Base-by-base conservation (phyloP, 53 echinoderm and acorn worm species). In the Mesocentrotus franciscanus region DNA sequence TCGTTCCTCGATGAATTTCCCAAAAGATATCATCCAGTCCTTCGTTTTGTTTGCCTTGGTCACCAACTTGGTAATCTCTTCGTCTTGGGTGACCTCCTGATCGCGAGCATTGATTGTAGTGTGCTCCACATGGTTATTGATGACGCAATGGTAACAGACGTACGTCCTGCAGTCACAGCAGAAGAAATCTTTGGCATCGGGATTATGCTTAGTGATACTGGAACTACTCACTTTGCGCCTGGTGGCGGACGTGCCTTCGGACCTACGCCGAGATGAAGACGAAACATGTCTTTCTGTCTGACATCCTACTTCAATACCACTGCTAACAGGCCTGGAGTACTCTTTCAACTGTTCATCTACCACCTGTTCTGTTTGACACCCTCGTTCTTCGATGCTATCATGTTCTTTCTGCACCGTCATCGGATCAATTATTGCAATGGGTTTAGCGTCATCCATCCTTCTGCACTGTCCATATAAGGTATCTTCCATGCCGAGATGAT, bases 121-220 rank as follows among this genome's bases (percentile, higher is more conserved):
- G 64, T 91, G 91, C 15, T 91, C 91, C 61, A 91, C 91, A 29
- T 91, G 91, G 7, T 91, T 14, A 58, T 36, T 91, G 20, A 66
- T 36, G 66, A 64, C 39, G 66, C 91, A 91, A 20, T 64, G 66
- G 20, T 64, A 66, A 24, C 91, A 66, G 66, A 91, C 66, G 91
- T 91, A 91, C 9, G 35, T 61, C 91, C 35, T 91, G 91, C 91
- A 91, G 36, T 91, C 91, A 29, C 1, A 1, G 30, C 91, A 91
- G 66, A 91, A 91, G 91, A 66, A 91, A 58, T 91, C 91, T 36
- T 91, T 91, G 66, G 35, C 33, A 30, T 91, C 91, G 8, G 91
- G 91, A 29, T 60, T 91, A 26, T 91, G 91, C 91, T 66, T 91
- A 30, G 32, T 32, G 32, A 7, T 33, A 22, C 3, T 27, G 9